Evolutionary conservation across 2,113 vertebrate species (phyloP), one percentile per base, ranked within the genome.

Genomic region (Hemiprocne comata): DNA sequence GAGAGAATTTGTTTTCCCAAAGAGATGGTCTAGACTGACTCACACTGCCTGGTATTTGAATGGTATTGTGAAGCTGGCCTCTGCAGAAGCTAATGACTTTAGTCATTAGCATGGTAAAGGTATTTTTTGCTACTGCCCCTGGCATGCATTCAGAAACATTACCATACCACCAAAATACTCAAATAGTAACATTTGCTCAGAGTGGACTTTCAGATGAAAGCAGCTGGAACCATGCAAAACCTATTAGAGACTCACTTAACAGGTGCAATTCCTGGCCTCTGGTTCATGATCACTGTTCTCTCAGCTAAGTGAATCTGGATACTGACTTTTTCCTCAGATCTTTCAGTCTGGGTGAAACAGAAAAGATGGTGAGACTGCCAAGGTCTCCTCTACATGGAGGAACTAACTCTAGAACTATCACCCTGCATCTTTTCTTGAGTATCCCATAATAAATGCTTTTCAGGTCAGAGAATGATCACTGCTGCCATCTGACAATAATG

Each of bases 31-130:
- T 70, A 51, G 78, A 54, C 64, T 76, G 67, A 90, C 78, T 94
- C 89, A 94, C 50, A 54, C 28, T 72, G 70, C 62, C 58, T 94
- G 67, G 55, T 86, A 89, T 95, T 96, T 97, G 67, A 75, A 13
- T 60, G 60, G 51, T 74, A 80, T 13, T 50, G 55, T 79, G 64
- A 91, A 94, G 34, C 33, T 93, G 85, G 78, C 78, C 51, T 64
- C 75, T 77, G 85, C 42, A 90, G 85, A 94, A 83, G 46, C 26
- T 87, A 89, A 89, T 1, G 7, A 93, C 42, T 86, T 92, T 34
- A 81, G 65, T 93, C 64, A 64, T 86, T 93, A 90, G 23, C 78
- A 89, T 36, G 76, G 16, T 60, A 75, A 91, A 91, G 55, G 78
- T 76, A 90, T 53, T 95, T 96, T 94, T 95, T 89, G 33, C 72